Evolutionary conservation across 2,113 vertebrate genomes (phyloP).

Genomic region (Scalopus aquaticus): DNA sequence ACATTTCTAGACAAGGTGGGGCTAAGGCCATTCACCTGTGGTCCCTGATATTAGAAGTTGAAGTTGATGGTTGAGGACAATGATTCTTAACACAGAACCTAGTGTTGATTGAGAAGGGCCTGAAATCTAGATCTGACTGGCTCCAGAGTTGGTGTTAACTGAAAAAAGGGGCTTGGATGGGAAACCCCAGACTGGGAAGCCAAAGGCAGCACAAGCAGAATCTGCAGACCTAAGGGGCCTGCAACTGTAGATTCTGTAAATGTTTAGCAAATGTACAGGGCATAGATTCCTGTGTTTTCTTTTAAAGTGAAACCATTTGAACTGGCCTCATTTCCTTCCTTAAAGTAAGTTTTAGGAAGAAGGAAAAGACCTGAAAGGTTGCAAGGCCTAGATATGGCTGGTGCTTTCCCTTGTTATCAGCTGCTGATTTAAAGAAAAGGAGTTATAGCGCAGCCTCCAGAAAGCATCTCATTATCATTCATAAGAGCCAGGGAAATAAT

Average conservation of each 20-base stretch:
- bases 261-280: neutral
- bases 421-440: neutral
- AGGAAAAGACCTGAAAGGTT: neutral
- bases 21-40: neutral
- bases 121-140: neutral
- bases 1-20: neutral
- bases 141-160: neutral
- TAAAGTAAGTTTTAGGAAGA: constrained; percentile 22
- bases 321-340: neutral
- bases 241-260: neutral
- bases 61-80: neutral
- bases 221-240: fast-evolving
- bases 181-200: neutral
- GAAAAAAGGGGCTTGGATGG: neutral
- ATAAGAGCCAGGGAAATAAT: neutral
- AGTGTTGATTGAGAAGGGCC: neutral
- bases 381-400: neutral
- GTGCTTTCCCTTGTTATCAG: neutral
- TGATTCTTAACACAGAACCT: neutral
- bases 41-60: neutral
- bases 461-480: neutral
- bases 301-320: constrained; percentile 57
- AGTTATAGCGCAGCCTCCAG: neutral
- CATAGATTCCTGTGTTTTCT: neutral
- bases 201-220: neutral